Percentiles rank a stretch among this genome's conserved stretches.
Evolutionary conservation across 2,797 vertebrate genomes (phyloP).

Genomic region (Siniperca undulata): DNA sequence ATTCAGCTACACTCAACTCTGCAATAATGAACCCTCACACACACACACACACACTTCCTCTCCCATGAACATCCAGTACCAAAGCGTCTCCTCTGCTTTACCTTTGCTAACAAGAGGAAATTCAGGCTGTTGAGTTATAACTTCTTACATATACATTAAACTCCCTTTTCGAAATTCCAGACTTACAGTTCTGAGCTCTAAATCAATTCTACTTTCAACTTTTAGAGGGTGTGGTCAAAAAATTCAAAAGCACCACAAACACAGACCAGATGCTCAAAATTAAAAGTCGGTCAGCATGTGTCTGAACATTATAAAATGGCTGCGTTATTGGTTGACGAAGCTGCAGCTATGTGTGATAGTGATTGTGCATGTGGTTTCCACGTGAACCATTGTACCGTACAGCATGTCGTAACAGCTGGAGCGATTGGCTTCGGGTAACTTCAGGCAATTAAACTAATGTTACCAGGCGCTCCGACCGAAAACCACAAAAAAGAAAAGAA

Average conservation of each 20-base stretch:
- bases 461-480: not conserved
- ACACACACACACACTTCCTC: constrained; percentile 25
- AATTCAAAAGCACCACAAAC: too few species aligned
- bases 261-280: not conserved
- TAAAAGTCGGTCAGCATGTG: not conserved
- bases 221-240: not conserved
- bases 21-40: constrained; percentile 30
- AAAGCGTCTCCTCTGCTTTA: constrained; percentile 1
- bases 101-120: not conserved
- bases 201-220: not conserved
- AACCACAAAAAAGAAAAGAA: not conserved
- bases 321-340: not conserved
- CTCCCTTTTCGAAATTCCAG: not conserved
- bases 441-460: not conserved
- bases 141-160: not conserved
- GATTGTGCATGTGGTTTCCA: not conserved
- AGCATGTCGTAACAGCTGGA: not conserved
- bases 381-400: not conserved
- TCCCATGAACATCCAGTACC: constrained; percentile 27
- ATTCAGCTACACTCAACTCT: constrained; percentile 44
- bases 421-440: not conserved
- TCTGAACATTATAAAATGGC: not conserved
- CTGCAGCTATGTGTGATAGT: not conserved
- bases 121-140: not conserved
- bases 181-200: not conserved